Percentiles rank a stretch among this genome's conserved stretches.
Conservation (phyloP, 2,113 vertebrate species). For the Lynx canadensis region DNA sequence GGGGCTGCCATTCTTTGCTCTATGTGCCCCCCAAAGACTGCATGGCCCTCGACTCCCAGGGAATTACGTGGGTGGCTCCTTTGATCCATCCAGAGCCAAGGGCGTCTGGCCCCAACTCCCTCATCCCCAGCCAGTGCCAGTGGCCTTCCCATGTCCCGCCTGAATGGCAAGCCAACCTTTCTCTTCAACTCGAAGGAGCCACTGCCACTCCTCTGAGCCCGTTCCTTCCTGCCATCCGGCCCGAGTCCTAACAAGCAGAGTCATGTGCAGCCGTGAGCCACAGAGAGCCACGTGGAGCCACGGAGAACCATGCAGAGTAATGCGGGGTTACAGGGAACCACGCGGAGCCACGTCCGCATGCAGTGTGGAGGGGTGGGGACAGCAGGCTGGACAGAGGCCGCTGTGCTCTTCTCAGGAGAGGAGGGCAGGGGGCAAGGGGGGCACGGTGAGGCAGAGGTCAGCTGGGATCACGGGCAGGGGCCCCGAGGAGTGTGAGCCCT, state of each 20-base stretch:
- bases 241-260: not conserved
- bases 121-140: not conserved
- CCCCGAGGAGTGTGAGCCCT: not conserved
- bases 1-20: not conserved
- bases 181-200: not conserved
- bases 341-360: rapidly evolving
- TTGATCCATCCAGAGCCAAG: not conserved
- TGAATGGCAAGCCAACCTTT: not conserved
- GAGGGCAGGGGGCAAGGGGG: not conserved
- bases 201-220: not conserved
- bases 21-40: not conserved
- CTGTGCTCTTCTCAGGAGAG: not conserved
- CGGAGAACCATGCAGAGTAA: rapidly evolving
- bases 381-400: not conserved
- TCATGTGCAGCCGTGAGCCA: not conserved
- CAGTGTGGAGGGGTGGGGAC: rapidly evolving
- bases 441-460: rapidly evolving
- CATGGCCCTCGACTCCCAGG: not conserved
- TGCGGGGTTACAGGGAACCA: not conserved
- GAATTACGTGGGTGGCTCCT: not conserved
- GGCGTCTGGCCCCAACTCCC: not conserved
- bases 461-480: not conserved
- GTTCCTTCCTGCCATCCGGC: not conserved
- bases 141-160: not conserved
- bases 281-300: not conserved